Percentiles rank a stretch among this genome's conserved stretches.
phyloP scores from a whole-genome alignment of 2,888 invertebrate species.

The Sinhomidia bicolor region DNA sequence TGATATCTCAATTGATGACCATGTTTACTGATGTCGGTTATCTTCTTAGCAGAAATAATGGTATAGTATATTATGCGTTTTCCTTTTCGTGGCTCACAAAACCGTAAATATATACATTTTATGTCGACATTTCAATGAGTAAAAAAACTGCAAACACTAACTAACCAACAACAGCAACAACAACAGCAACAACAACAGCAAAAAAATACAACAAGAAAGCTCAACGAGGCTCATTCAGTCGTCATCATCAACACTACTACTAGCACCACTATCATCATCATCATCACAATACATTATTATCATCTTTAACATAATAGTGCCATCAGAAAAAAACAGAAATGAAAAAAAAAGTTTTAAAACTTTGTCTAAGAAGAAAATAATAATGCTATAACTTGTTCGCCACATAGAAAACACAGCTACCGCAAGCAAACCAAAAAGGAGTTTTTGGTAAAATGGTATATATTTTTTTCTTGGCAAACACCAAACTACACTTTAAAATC shows the following conservation, averaged over 20 bases:
- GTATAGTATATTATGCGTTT: too few relatives aligned
- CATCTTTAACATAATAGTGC: conserved; percentile 23
- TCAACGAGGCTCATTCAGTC: conserved; percentile 29
- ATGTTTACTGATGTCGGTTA: background rate
- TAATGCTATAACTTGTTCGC: conserved; percentile 45
- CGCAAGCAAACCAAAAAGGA: conserved; percentile 24
- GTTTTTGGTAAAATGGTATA: conserved; percentile 19
- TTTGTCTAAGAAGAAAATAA: conserved; percentile 36
- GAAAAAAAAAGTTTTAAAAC: conserved; percentile 37
- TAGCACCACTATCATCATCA: conserved; percentile 26
- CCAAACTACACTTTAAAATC: conserved; percentile 44
- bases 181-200: too few relatives aligned
- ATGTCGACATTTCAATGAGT: background rate
- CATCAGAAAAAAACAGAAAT: conserved; percentile 34
- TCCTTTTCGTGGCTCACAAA: background rate
- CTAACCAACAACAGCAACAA: too few relatives aligned
- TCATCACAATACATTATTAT: conserved; percentile 32
- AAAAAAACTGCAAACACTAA: conserved; percentile 19
- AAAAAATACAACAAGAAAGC: conserved; percentile 19
- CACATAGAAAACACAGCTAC: conserved; percentile 37
- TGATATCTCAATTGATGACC: too few relatives aligned
- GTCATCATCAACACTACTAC: conserved; percentile 27
- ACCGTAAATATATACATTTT: background rate
- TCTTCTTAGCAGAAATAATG: too few relatives aligned
- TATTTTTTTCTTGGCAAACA: conserved; percentile 63